Conservation (phyloP, 1,140 invertebrate genomes). For the Drosophila pallidifrons region DNA sequence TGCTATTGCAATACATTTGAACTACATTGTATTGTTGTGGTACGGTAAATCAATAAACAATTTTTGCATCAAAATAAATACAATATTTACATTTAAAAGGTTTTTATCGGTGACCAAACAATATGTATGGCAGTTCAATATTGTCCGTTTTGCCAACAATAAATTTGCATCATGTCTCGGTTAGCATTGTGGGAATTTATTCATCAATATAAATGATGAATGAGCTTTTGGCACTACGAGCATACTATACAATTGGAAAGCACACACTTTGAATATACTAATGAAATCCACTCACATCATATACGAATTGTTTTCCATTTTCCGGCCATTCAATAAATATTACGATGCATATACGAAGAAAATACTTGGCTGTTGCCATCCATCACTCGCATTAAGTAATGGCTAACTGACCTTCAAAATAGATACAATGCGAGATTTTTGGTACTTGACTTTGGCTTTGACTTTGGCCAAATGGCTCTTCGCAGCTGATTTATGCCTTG, state of each 20-base stretch:
- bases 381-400: constrained; percentile 40
- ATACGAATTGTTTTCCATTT: background rate
- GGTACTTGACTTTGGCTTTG: constrained; percentile 45
- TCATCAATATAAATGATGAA: constrained; percentile 63
- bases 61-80: constrained; percentile 65
- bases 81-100: constrained; percentile 66
- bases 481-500: constrained; percentile 66
- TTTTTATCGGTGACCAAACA: constrained; percentile 28
- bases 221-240: constrained; percentile 35
- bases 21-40: constrained; percentile 14
- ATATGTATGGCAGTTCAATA: constrained; percentile 5
- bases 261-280: constrained; percentile 33
- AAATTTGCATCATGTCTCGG: constrained; percentile 32
- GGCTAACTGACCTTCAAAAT: constrained; percentile 43
- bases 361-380: constrained; percentile 25
- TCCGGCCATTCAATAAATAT: background rate
- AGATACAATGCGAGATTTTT: constrained; percentile 47
- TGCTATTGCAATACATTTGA: no score
- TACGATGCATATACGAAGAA: background rate
- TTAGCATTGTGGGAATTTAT: constrained; percentile 12
- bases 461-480: constrained; percentile 48
- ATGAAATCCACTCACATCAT: constrained; percentile 19
- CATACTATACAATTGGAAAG: background rate
- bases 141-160: constrained; percentile 42
- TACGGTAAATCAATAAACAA: constrained; percentile 68